Evolutionary conservation across 2,113 vertebrate genomes (phyloP).

Genomic region (Tychaedon coryphoeus): DNA sequence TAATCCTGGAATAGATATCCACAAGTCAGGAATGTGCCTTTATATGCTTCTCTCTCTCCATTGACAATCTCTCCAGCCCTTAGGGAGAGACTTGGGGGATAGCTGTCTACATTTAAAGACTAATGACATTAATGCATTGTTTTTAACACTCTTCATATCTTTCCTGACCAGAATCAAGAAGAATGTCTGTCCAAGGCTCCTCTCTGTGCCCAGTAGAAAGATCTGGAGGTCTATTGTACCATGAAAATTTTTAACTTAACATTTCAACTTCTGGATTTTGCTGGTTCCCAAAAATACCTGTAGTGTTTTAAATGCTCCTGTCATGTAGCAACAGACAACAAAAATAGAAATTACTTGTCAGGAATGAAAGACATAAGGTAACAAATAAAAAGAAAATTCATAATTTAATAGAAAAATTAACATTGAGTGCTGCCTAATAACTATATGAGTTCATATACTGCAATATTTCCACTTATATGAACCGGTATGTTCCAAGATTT

Average conservation of each 20-base stretch:
- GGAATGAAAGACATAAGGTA: not conserved
- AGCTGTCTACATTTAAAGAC: not conserved
- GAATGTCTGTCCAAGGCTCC: not conserved
- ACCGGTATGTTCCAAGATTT: not conserved
- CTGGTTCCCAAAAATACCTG: not conserved
- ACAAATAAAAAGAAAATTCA: not conserved
- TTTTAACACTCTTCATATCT: not conserved
- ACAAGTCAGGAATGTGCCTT: not conserved
- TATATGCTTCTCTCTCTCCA: not conserved
- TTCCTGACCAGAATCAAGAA: not conserved
- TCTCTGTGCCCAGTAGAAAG: not conserved
- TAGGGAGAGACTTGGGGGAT: not conserved
- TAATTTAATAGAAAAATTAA: not conserved
- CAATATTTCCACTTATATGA: not conserved
- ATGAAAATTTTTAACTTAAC: not conserved
- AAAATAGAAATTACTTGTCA: not conserved
- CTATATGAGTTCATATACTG: not conserved
- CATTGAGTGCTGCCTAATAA: not conserved
- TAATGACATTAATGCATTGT: accelerated
- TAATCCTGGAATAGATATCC: not conserved
- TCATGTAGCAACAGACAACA: not conserved
- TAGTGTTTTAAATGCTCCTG: not conserved
- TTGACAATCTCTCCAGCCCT: not conserved
- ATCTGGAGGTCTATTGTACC: not conserved
- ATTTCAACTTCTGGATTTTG: not conserved